Percentiles rank a stretch among this genome's conserved stretches.
Conservation (phyloP, 1,140 invertebrate species). For the Papilio dardanus region DNA sequence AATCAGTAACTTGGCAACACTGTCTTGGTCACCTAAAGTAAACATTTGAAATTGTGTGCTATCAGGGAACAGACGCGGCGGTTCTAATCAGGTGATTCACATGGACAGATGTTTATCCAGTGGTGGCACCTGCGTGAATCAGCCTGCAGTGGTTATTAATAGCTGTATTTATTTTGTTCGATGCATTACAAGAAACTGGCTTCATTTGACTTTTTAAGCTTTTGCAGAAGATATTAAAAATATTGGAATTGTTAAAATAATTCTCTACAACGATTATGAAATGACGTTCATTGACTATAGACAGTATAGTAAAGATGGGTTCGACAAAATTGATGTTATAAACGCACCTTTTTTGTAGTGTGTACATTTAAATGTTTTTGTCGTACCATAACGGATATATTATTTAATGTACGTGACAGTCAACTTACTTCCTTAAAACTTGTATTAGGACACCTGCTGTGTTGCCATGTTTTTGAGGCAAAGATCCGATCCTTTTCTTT, state of each 20-base stretch:
- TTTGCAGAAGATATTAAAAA: too few relatives aligned
- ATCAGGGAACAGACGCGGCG: background rate
- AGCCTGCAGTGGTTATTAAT: background rate
- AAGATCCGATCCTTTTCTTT: background rate
- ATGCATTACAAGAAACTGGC: background rate
- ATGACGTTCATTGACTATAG: too few relatives aligned
- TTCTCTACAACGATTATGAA: too few relatives aligned
- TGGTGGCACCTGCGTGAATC: constrained; percentile 4
- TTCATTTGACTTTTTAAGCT: too few relatives aligned
- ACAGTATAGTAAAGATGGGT: too few relatives aligned
- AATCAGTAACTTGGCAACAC: background rate
- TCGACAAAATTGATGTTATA: too few relatives aligned
- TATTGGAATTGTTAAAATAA: too few relatives aligned
- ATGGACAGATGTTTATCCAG: constrained; percentile 9
- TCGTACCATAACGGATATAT: background rate
- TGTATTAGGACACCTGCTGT: background rate
- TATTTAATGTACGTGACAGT: background rate
- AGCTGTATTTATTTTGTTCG: background rate
- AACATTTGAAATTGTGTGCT: constrained; percentile 1
- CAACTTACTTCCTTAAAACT: background rate
- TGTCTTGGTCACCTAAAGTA: background rate
- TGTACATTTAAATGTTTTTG: background rate
- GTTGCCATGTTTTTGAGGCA: background rate
- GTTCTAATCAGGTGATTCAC: constrained; percentile 15
- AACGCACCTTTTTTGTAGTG: too few relatives aligned